Conservation (phyloP, 1,140 invertebrate species). For the Macrocentrus cingulum region DNA sequence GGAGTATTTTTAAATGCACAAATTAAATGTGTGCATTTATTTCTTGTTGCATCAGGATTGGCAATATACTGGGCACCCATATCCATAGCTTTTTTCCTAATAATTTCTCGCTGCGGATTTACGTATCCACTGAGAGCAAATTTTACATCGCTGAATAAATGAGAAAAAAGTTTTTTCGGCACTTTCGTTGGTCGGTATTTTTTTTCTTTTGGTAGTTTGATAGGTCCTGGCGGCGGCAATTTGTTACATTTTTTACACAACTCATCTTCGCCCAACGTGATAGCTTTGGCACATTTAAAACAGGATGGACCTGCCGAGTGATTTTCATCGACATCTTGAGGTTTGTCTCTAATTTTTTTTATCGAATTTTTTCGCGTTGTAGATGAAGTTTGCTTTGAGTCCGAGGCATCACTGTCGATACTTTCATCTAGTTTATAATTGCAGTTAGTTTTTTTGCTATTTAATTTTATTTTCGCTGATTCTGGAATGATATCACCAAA, state of each 20-base stretch:
- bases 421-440: constrained; percentile 3
- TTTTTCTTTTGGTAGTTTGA: constrained; percentile 7
- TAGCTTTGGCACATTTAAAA: constrained; percentile 30
- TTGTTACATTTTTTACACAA: constrained; percentile 42
- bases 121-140: constrained; percentile 55
- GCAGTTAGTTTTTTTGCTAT: constrained; percentile 22
- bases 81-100: constrained; percentile 48
- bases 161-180: constrained; percentile 41
- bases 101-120: constrained; percentile 53
- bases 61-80: constrained; percentile 54
- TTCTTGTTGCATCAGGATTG: constrained; percentile 49
- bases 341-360: too few relatives aligned
- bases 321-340: too few relatives aligned
- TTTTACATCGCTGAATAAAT: constrained; percentile 43
- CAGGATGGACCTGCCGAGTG: too few relatives aligned
- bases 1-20: constrained; percentile 57
- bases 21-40: constrained; percentile 51
- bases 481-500: constrained; percentile 37
- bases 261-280: constrained; percentile 33
- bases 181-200: constrained; percentile 26
- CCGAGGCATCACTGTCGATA: too few relatives aligned
- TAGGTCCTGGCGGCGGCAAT: constrained; percentile 21
- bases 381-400: too few relatives aligned
- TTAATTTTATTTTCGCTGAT: background rate
- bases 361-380: too few relatives aligned